phyloP scores from a whole-genome alignment of 2,113 vertebrate genomes.

The Phaethon lepturus region DNA sequence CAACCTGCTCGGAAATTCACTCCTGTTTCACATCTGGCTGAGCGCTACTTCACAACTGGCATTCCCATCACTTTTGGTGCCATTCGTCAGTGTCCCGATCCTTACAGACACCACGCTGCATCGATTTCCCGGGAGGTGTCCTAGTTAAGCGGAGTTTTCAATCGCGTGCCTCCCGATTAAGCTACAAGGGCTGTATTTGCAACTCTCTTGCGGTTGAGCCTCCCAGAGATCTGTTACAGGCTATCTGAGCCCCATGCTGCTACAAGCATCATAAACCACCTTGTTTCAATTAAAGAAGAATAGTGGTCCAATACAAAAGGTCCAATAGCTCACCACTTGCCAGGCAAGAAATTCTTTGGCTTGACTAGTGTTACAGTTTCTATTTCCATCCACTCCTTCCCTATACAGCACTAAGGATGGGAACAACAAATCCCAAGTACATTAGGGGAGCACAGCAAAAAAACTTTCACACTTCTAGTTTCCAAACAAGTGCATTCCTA shows the following conservation, averaged over 20 bases:
- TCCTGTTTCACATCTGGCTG: background rate
- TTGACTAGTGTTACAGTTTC: background rate
- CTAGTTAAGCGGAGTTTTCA: background rate
- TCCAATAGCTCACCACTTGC: background rate
- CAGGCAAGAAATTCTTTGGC: background rate
- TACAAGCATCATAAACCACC: background rate
- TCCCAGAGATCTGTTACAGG: background rate
- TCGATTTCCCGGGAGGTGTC: background rate
- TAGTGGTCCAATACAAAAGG: background rate
- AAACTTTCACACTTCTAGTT: background rate
- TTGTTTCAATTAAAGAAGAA: background rate
- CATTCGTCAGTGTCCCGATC: rapidly evolving
- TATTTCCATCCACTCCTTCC: background rate
- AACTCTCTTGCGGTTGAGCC: rapidly evolving
- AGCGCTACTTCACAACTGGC: background rate
- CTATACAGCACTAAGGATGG: rapidly evolving
- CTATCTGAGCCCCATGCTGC: background rate
- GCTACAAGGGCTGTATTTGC: background rate
- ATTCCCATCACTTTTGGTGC: background rate
- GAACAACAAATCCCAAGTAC: background rate
- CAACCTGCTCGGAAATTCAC: background rate
- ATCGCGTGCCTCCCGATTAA: rapidly evolving
- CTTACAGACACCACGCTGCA: rapidly evolving
- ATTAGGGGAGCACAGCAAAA: background rate
- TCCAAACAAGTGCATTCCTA: background rate